Evolutionary conservation across 2,113 vertebrate species (phyloP), one percentile per base, ranked within the genome.

Genomic region (Pseudolaguvia tuberculata): DNA sequence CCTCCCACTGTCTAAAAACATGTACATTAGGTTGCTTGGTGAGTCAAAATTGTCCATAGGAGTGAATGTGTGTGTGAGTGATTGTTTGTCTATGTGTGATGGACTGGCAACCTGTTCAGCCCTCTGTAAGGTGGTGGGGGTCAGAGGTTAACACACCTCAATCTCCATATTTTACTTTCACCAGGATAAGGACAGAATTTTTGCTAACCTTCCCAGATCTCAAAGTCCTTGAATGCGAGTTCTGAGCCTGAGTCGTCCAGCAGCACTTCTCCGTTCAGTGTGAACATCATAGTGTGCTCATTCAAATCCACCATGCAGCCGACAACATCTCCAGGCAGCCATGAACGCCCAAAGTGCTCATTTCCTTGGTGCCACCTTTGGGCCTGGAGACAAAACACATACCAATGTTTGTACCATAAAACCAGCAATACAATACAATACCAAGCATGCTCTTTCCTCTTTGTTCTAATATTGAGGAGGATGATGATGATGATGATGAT

Each of bases 241-340:
- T 98, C 96, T 0, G 96, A 98, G 8, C 96, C 96, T 0, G 94
- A 97, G 72, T 98, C 95, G 55, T 98, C 95, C 4, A 98, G 93
- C 21, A 98, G 87, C 72, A 98, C 93, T 81, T 98, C 96, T 15
- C 96, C 96, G 1, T 98, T 98, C 20, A 96, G 90, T 0, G 96
- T 98, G 89, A 98, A 98, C 89, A 96, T 96, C 93, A 98, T 93
- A 25, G 94, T 97, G 81, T 90, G 94, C 29, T 98, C 96, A 0
- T 93, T 94, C 86, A 98, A 91, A 80, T 98, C 96, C 51, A 97
- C 95, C 95, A 98, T 95, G 71, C 96, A 98, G 1, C 96, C 96
- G 25, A 97, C 93, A 8, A 97, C 93, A 17, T 98, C 96, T 0
- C 94, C 94, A 0, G 88, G 87, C 80, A 92, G 89, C 95, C 96